Evolutionary conservation across 2,113 vertebrate genomes (phyloP), one percentile per base, ranked within the genome.

Genomic region (Callipepla squamata): DNA sequence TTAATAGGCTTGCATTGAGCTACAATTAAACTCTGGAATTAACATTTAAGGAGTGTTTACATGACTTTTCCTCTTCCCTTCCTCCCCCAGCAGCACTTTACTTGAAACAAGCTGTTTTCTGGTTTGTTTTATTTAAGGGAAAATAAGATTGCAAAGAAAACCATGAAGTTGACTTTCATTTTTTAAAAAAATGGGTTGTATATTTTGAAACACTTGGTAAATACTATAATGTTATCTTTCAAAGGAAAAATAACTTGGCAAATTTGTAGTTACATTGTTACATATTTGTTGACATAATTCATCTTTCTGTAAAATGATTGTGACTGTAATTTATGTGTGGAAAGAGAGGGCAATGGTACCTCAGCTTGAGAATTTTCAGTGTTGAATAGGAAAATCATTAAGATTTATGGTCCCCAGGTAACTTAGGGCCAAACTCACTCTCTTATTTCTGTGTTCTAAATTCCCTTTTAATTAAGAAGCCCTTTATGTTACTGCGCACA

Each of bases 21-120:
- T 97, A 95, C 96, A 96, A 97, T 97, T 97, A 96, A 97, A 96
- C 88, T 92, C 88, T 92, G 80, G 68, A 96, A 97, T 96, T 97
- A 95, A 95, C 95, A 95, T 96, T 95, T 96, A 95, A 96, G 95
- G 93, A 95, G 95, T 95, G 85, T 96, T 95, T 95, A 96, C 73
- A 91, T 70, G 76, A 80, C 86, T 94, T 40, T 66, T 94, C 91
- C 93, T 95, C 87, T 96, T 93, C 70, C 86, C 36, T 93, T 92
- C 83, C 73, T 94, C 93, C 92, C 78, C 90, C 78, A 13, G 15
- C 75, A 90, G 86, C 85, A 89, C 80, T 93, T 93, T 86, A 69
- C 93, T 95, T 88, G 75, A 94, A 95, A 92, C 2, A 83, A 85
- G 82, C 73, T 45, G 45, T 55, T 78, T 86, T 91, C 48, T 90